These are phyloP conservation scores for Acanthacorydalis orientalis DNA, from an alignment of 2,888 invertebrate genomes.

Conservation along the genomic window DNA sequence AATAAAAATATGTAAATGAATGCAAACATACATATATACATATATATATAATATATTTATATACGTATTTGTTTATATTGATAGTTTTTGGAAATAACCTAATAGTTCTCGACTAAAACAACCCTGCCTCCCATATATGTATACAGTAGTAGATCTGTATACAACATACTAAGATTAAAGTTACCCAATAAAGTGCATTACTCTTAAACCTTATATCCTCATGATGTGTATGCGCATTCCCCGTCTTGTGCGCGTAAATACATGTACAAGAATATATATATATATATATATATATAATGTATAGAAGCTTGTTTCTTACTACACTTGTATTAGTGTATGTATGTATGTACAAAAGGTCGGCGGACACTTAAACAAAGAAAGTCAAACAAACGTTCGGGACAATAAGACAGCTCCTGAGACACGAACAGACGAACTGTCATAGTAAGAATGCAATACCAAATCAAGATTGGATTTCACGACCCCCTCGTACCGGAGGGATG, in stretches of 20 bases:
- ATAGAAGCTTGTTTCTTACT: too few relatives aligned
- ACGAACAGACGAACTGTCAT: constrained; percentile 21
- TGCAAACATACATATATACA: background rate
- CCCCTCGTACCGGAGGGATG: background rate
- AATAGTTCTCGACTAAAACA: background rate
- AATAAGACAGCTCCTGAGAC: constrained; percentile 1
- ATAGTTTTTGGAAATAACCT: background rate
- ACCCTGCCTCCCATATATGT: too few relatives aligned
- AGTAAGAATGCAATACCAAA: constrained; percentile 31
- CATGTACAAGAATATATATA: background rate
- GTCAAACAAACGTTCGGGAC: constrained; percentile 5
- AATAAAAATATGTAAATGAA: too few relatives aligned
- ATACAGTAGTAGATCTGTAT: background rate
- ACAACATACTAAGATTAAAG: constrained; percentile 2
- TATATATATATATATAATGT: background rate
- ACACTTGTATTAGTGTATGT: background rate
- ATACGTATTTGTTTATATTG: background rate
- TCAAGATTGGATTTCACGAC: constrained; percentile 28
- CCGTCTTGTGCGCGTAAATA: too few relatives aligned
- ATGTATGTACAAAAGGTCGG: background rate
- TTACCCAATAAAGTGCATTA: constrained; percentile 4
- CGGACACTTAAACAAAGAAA: constrained; percentile 5
- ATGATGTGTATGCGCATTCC: too few relatives aligned
- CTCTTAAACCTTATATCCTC: constrained; percentile 1
- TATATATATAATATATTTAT: background rate